Evolutionary conservation across 2,113 vertebrate species (phyloP).

Genomic region (Prionailurus bengalensis): DNA sequence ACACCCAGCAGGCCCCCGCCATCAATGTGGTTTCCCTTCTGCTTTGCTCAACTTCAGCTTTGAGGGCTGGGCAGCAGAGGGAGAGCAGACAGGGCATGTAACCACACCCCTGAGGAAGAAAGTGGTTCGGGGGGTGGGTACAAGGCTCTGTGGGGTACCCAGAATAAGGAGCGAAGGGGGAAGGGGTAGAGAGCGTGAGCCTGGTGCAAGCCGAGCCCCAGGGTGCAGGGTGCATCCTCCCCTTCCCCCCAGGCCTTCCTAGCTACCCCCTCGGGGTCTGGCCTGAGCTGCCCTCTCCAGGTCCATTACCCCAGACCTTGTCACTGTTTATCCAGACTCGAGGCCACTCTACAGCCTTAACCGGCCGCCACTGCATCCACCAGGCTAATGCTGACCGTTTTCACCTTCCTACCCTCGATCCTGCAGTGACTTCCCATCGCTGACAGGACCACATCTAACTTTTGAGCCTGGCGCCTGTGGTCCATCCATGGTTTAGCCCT

Average conservation of each 20-base stretch:
- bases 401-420: background rate
- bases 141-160: background rate
- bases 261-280: background rate
- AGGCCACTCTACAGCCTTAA: background rate
- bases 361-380: rapidly evolving
- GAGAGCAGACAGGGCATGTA: background rate
- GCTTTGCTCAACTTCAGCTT: background rate
- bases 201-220: background rate
- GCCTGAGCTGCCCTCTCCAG: background rate
- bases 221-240: background rate
- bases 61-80: background rate
- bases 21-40: rapidly evolving
- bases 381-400: background rate
- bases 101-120: background rate
- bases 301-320: too few species aligned
- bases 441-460: background rate
- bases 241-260: background rate
- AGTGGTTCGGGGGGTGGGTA: background rate
- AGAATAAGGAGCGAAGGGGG: background rate
- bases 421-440: background rate
- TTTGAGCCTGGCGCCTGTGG: background rate
- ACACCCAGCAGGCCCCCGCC: background rate
- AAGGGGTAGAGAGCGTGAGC: background rate
- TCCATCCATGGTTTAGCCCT: background rate
- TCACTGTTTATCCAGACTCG: background rate